phyloP scores from a whole-genome alignment of 2,888 invertebrate genomes.

The Trachelus iudaicus region DNA sequence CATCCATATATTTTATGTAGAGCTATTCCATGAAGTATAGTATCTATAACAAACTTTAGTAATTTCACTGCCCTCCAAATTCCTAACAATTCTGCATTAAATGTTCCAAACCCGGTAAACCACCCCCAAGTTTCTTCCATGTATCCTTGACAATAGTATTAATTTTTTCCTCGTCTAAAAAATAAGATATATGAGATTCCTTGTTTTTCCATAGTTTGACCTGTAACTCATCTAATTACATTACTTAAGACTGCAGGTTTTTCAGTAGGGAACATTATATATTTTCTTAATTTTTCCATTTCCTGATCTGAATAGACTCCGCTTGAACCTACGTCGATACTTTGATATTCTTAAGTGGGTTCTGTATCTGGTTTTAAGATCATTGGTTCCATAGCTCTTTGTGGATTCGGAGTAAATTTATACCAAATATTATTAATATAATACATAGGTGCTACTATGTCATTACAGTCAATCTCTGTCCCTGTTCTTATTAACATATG shows the following conservation, averaged over 20 bases:
- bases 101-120: conserved; percentile 16
- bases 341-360: conserved; percentile 21
- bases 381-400: conserved; percentile 8
- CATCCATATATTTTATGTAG: conserved; percentile 17
- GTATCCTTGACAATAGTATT: conserved; percentile 19
- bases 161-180: conserved; percentile 24
- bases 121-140: conserved; percentile 8
- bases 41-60: conserved; percentile 10
- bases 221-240: conserved; percentile 17
- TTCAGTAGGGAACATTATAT: conserved; percentile 24
- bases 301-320: conserved; percentile 22
- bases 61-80: neutral
- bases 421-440: conserved; percentile 30
- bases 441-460: conserved; percentile 27
- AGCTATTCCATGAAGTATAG: conserved; percentile 12
- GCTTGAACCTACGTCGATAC: conserved; percentile 10
- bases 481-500: conserved; percentile 31
- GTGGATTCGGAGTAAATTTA: conserved; percentile 7
- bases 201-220: too few species aligned
- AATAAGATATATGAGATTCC: conserved; percentile 8
- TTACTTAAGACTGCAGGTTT: conserved; percentile 20
- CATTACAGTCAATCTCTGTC: conserved; percentile 30
- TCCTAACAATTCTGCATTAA: conserved; percentile 13
- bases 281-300: conserved; percentile 17
- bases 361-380: conserved; percentile 13